Evolutionary conservation across 2,113 vertebrate genomes (phyloP).

Genomic region (Datnioides undecimradiatus): DNA sequence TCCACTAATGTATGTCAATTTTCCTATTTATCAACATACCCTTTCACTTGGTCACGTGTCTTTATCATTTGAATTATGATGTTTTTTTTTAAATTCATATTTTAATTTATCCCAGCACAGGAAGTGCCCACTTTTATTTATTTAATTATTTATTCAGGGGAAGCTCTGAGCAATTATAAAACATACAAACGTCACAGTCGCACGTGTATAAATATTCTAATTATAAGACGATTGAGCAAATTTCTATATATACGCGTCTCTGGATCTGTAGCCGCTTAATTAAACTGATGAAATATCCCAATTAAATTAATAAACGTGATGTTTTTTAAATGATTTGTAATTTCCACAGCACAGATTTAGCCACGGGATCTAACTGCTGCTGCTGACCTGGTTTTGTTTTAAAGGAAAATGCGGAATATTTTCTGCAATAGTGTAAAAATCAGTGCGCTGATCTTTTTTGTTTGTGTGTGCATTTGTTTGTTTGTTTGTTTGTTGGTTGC

Average conservation of each 20-base stretch:
- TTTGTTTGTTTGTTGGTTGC: conserved; percentile 57
- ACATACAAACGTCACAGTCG: not conserved
- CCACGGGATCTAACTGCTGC: not conserved
- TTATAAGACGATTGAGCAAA: not conserved
- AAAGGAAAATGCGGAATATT: too few species aligned
- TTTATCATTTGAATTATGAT: conserved; percentile 1
- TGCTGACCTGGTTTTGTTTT: not conserved
- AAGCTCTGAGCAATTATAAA: not conserved
- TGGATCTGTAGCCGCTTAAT: not conserved
- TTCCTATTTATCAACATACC: conserved; percentile 73
- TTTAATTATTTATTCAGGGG: not conserved
- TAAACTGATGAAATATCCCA: not conserved
- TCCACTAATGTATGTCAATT: conserved; percentile 78
- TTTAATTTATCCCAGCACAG: not conserved
- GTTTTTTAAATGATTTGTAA: not conserved
- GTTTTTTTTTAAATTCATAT: not conserved
- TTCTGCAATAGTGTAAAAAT: not conserved
- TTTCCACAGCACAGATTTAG: not conserved
- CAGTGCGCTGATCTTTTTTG: not conserved
- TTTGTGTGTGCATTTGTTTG: too few species aligned
- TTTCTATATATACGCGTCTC: not conserved
- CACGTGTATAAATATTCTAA: not conserved
- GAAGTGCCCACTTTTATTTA: not conserved
- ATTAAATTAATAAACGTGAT: not conserved
- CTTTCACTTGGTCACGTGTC: conserved; percentile 12